phyloP scores from a whole-genome alignment of 2,797 vertebrate species.

The Phoxinus dragarum region DNA sequence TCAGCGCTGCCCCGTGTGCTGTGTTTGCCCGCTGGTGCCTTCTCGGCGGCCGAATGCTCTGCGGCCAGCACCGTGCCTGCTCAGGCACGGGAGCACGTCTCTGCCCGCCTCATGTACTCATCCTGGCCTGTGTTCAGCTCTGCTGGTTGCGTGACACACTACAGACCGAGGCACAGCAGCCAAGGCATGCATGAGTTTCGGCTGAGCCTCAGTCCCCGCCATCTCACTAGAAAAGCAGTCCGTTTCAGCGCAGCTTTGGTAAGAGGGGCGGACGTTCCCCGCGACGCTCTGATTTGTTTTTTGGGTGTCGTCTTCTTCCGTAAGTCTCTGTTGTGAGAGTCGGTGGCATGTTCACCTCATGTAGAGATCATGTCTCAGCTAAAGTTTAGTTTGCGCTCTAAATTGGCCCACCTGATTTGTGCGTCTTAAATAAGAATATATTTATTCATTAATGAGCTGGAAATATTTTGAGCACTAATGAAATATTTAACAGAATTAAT shows the following conservation, averaged over 20 bases:
- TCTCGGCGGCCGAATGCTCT: conserved; percentile 54
- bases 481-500: not conserved
- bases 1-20: conserved; percentile 67
- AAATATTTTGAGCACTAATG: not conserved
- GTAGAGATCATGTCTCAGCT: conserved; percentile 62
- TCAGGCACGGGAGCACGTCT: conserved; percentile 63
- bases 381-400: conserved; percentile 54
- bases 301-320: conserved; percentile 76
- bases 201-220: conserved; percentile 74
- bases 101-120: conserved; percentile 66
- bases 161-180: conserved; percentile 76
- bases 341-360: conserved; percentile 80
- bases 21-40: conserved; percentile 64
- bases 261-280: conserved; percentile 72
- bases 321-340: conserved; percentile 75
- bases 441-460: not conserved
- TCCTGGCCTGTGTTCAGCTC: conserved; percentile 68
- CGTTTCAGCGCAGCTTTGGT: conserved; percentile 75
- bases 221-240: conserved; percentile 78
- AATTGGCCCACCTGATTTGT: not conserved
- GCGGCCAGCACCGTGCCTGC: conserved; percentile 70
- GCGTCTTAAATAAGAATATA: not conserved
- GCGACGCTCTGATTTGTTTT: conserved; percentile 63
- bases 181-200: conserved; percentile 83
- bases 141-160: conserved; percentile 73